A percentile compares a stretch with the other conserved stretches of the same genome.
Evolutionary conservation across 2,113 vertebrate species (phyloP).

Genomic region (Oncorhynchus nerka): DNA sequence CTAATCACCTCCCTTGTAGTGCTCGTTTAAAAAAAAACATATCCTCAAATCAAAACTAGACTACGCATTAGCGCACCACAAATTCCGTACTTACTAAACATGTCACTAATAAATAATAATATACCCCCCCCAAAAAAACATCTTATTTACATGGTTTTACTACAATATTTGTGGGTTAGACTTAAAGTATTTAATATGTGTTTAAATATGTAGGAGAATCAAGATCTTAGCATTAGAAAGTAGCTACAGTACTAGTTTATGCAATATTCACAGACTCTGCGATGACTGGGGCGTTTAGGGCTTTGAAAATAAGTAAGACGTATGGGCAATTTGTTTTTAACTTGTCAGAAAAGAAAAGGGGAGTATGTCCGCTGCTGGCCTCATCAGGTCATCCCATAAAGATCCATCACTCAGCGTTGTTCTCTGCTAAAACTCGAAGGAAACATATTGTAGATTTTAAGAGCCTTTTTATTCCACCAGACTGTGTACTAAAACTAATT

Average conservation of each 20-base stretch:
- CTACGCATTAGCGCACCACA: conserved; percentile 60
- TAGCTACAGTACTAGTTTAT: conserved; percentile 56
- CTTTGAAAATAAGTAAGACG: conserved; percentile 61
- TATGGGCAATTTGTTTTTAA: conserved; percentile 69
- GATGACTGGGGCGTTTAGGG: background rate
- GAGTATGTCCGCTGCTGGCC: conserved; percentile 63
- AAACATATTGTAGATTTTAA: conserved; percentile 79
- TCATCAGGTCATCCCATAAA: conserved; percentile 73
- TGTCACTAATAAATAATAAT: conserved; percentile 73
- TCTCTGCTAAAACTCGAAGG: conserved; percentile 74
- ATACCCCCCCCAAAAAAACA: conserved; percentile 46
- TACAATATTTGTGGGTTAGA: conserved; percentile 56
- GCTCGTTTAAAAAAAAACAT: conserved; percentile 60
- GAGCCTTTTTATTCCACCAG: conserved; percentile 77
- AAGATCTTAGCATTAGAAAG: conserved; percentile 42
- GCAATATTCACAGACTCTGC: conserved; percentile 55
- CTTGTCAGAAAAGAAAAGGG: conserved; percentile 64
- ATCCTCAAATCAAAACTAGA: conserved; percentile 58
- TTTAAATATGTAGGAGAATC: conserved; percentile 70
- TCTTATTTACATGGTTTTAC: conserved; percentile 67
- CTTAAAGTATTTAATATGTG: conserved; percentile 64
- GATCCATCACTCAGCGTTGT: conserved; percentile 69
- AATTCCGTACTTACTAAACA: conserved; percentile 69
- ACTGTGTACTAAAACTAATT: conserved; percentile 82
- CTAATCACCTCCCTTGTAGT: conserved; percentile 54